Percentiles rank a stretch among this genome's conserved stretches.
phyloP scores from a whole-genome alignment of 2,888 invertebrate genomes.

The Oegoconia quadripuncta region DNA sequence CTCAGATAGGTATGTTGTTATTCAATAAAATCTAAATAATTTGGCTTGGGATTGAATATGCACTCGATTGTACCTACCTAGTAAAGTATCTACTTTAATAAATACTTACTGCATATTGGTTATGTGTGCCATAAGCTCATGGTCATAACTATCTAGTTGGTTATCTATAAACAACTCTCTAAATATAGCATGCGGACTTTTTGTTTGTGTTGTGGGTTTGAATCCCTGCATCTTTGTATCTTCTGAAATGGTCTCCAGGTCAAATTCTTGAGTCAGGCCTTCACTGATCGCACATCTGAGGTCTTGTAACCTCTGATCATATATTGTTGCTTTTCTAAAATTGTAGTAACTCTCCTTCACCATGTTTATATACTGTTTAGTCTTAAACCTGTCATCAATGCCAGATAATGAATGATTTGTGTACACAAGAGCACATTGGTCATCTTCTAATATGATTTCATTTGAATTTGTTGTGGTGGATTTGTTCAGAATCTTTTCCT shows the following conservation, averaged over 20 bases:
- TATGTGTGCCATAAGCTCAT: conserved; percentile 60
- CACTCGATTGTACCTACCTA: not conserved
- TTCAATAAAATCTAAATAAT: no score
- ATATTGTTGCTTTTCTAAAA: conserved; percentile 67
- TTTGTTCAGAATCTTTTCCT: conserved; percentile 62
- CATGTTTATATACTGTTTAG: conserved; percentile 55
- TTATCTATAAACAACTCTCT: conserved; percentile 64
- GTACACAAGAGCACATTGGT: conserved; percentile 65
- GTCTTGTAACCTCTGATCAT: conserved; percentile 68
- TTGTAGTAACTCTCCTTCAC: conserved; percentile 72
- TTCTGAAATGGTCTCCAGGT: conserved; percentile 29
- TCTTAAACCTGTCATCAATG: conserved; percentile 52
- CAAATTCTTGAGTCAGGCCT: conserved; percentile 65
- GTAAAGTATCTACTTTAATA: not conserved
- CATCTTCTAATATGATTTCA: conserved; percentile 53
- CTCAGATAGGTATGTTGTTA: not conserved
- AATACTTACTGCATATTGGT: conserved; percentile 64
- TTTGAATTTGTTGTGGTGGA: conserved; percentile 24
- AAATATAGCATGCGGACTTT: conserved; percentile 68
- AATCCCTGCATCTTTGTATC: conserved; percentile 23
- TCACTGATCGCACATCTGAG: conserved; percentile 70
- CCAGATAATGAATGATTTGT: conserved; percentile 52
- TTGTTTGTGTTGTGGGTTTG: conserved; percentile 31
- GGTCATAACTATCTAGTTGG: conserved; percentile 62
- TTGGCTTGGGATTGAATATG: no score